phyloP scores from a whole-genome alignment of 1,140 invertebrate genomes.

The Araneus ventricosus region DNA sequence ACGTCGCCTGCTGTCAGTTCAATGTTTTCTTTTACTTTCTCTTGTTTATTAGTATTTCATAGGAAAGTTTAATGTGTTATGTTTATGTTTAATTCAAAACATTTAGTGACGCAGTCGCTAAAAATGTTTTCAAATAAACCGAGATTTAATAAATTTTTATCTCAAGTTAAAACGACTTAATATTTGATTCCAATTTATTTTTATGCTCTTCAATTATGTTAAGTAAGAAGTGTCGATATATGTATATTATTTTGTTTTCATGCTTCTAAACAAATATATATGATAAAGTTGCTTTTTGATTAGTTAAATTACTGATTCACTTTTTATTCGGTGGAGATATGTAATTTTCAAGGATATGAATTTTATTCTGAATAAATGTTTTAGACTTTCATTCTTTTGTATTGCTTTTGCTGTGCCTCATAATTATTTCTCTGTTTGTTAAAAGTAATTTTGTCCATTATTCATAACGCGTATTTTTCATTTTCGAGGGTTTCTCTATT shows the following conservation, averaged over 20 bases:
- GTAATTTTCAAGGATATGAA: too few species aligned
- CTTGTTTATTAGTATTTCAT: conserved; percentile 4
- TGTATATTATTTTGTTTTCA: background rate
- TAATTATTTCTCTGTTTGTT: too few species aligned
- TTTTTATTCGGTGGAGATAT: too few species aligned
- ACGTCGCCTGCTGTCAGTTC: background rate
- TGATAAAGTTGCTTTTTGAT: background rate
- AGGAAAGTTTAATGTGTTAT: background rate
- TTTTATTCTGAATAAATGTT: too few species aligned
- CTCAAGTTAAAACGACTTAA: background rate
- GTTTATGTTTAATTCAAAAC: background rate
- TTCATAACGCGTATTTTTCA: too few species aligned
- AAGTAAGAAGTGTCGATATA: background rate
- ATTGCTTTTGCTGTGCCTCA: too few species aligned
- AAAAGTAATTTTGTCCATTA: too few species aligned
- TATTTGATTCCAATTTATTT: background rate
- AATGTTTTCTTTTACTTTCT: conserved; percentile 30
- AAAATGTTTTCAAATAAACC: background rate
- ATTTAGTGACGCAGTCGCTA: background rate
- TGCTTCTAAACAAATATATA: background rate
- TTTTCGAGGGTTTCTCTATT: too few species aligned
- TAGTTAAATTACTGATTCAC: background rate
- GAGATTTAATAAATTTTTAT: background rate
- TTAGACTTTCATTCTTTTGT: too few species aligned
- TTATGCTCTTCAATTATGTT: conserved; percentile 7